Evolutionary conservation across 2,888 invertebrate genomes (phyloP).

Genomic region (Drosophila paranaensis): DNA sequence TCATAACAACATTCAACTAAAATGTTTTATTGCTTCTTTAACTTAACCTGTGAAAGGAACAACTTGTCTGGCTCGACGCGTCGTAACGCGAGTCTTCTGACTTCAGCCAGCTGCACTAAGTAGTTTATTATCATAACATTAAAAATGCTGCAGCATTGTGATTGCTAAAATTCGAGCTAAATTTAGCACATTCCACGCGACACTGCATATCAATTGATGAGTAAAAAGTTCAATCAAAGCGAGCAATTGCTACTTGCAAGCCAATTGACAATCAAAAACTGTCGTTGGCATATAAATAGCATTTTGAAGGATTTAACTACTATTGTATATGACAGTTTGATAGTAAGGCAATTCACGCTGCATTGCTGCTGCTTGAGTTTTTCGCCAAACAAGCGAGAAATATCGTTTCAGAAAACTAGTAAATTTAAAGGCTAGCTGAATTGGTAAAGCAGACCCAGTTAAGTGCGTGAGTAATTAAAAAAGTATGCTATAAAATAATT

Average conservation of each 20-base stretch:
- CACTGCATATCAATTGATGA: neutral
- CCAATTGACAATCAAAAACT: neutral
- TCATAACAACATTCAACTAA: no score
- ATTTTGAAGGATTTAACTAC: neutral
- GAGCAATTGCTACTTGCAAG: neutral
- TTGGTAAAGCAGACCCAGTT: neutral
- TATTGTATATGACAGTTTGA: no score
- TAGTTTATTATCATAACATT: no score
- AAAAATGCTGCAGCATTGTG: neutral
- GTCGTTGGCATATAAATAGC: neutral
- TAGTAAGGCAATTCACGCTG: neutral
- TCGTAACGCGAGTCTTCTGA: no score
- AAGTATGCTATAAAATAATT: slow-evolving; percentile 29
- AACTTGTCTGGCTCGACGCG: no score
- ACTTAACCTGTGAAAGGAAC: no score
- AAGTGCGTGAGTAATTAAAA: neutral
- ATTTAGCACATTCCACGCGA: no score
- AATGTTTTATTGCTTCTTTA: no score
- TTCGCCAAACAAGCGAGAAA: no score
- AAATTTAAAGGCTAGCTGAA: neutral
- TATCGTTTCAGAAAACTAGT: no score
- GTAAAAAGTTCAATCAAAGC: neutral
- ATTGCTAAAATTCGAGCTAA: neutral
- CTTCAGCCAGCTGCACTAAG: no score
- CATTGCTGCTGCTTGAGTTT: neutral